Percentiles rank a stretch among this genome's conserved stretches.
phyloP scores from a whole-genome alignment of 92 coral and sea anemone genomes.

The Nematostella vectensis region DNA sequence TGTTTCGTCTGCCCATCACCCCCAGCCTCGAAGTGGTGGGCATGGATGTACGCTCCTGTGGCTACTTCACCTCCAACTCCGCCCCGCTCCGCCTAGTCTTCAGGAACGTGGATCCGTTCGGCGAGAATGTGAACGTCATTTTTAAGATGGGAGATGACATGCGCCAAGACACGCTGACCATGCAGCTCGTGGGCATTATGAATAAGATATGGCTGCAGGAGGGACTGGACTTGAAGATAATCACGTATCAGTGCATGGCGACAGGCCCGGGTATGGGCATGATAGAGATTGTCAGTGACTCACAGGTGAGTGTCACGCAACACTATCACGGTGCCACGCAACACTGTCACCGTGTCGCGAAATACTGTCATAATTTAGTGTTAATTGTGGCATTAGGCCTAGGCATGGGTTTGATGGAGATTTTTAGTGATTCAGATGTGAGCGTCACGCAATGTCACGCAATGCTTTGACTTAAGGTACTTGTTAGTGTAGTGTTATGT shows the following conservation, averaged over 20 bases:
- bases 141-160: constrained; percentile 96
- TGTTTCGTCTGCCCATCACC: constrained; percentile 77
- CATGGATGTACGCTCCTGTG: constrained; percentile 53
- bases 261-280: constrained; percentile 91
- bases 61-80: constrained; percentile 92
- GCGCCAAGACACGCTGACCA: constrained; percentile 90
- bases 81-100: constrained; percentile 81
- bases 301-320: constrained; percentile 37
- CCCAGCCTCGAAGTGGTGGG: constrained; percentile 86
- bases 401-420: too few relatives aligned
- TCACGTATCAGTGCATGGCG: constrained; percentile 95
- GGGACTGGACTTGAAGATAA: constrained; percentile 93
- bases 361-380: too few relatives aligned
- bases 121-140: constrained; percentile 83
- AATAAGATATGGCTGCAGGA: constrained; percentile 93
- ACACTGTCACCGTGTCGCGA: too few relatives aligned
- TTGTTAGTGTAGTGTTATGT: too few relatives aligned
- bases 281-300: constrained; percentile 84
- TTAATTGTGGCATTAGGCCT: too few relatives aligned
- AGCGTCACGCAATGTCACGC: too few relatives aligned
- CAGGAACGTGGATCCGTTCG: constrained; percentile 86
- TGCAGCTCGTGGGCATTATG: constrained; percentile 98
- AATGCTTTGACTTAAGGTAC: too few relatives aligned
- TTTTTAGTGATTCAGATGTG: too few relatives aligned
- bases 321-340: too few relatives aligned